Conservation (phyloP, 2,113 vertebrate species). For the Archocentrus centrarchus region DNA sequence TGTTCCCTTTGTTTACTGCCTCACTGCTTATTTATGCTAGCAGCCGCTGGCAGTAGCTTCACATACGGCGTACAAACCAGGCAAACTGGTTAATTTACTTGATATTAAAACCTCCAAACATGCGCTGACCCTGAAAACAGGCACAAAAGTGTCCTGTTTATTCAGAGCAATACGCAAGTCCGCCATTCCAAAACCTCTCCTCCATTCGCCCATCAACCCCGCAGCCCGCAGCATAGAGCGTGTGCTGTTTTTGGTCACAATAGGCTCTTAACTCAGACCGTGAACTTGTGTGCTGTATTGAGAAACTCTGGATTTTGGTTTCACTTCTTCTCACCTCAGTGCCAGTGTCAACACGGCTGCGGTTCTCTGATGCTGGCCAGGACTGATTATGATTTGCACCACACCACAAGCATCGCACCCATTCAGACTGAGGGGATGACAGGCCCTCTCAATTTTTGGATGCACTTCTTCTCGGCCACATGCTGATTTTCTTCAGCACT, state of each 20-base stretch:
- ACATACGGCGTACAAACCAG: background rate
- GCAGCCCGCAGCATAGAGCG: slow-evolving; percentile 13
- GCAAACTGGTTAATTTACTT: background rate
- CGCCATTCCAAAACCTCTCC: background rate
- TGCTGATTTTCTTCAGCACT: slow-evolving; percentile 49
- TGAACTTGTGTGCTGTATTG: slow-evolving; percentile 48
- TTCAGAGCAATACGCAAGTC: background rate
- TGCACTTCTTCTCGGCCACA: slow-evolving; percentile 30
- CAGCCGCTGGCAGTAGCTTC: background rate
- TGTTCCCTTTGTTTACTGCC: background rate
- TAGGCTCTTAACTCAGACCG: slow-evolving; percentile 44
- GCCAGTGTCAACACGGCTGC: slow-evolving; percentile 74
- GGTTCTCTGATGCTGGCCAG: slow-evolving; percentile 59
- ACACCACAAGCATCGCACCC: slow-evolving; percentile 49
- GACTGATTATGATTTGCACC: slow-evolving; percentile 64
- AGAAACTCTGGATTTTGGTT: slow-evolving; percentile 67
- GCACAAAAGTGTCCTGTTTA: background rate
- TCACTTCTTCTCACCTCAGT: slow-evolving; percentile 67
- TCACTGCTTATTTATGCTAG: background rate
- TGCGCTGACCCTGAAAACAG: background rate
- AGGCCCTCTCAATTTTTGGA: slow-evolving; percentile 59
- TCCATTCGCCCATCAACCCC: background rate
- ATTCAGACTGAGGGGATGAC: slow-evolving; percentile 61
- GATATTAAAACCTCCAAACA: background rate
- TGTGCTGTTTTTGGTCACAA: slow-evolving; percentile 62